phyloP scores from a whole-genome alignment of 1,140 invertebrate genomes.

The Drosophila kurseongensis region DNA sequence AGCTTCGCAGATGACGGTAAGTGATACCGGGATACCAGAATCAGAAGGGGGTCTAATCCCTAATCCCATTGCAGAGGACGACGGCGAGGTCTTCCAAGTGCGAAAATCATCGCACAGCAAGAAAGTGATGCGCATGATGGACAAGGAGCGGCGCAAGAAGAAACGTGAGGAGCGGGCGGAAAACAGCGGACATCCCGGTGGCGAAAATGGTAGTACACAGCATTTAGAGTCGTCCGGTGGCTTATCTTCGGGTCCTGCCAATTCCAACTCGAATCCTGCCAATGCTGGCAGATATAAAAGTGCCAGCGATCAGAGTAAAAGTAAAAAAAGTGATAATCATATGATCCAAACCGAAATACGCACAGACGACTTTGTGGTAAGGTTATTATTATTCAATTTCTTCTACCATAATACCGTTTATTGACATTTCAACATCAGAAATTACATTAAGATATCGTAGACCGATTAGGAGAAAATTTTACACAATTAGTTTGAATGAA shows the following conservation, averaged over 20 bases:
- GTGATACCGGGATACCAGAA: background rate
- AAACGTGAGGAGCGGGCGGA: conserved; percentile 86
- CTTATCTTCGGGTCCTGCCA: conserved; percentile 42
- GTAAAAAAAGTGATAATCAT: conserved; percentile 84
- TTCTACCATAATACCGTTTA: conserved; percentile 55
- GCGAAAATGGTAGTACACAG: conserved; percentile 75
- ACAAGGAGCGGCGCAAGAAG: conserved; percentile 91
- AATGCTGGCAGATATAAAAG: conserved; percentile 39
- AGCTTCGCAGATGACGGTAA: conserved; percentile 94
- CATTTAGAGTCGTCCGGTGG: conserved; percentile 70
- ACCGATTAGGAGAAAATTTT: conserved; percentile 12
- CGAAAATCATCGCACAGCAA: conserved; percentile 97
- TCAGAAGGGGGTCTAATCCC: background rate
- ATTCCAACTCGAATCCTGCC: conserved; percentile 34
- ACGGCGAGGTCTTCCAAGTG: conserved; percentile 96
- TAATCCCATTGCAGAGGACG: conserved; percentile 88
- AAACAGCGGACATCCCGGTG: conserved; percentile 25
- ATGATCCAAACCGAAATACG: conserved; percentile 85
- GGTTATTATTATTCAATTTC: conserved; percentile 85
- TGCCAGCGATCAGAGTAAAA: conserved; percentile 76
- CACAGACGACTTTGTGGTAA: conserved; percentile 85
- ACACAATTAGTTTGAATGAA: conserved; percentile 5
- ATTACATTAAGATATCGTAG: conserved; percentile 33
- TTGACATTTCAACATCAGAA: conserved; percentile 60
- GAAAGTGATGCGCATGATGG: conserved; percentile 93